A percentile compares a stretch with the other conserved stretches of the same genome.
Evolutionary conservation across 2,888 invertebrate genomes (phyloP).

Genomic region (Elegia similella): DNA sequence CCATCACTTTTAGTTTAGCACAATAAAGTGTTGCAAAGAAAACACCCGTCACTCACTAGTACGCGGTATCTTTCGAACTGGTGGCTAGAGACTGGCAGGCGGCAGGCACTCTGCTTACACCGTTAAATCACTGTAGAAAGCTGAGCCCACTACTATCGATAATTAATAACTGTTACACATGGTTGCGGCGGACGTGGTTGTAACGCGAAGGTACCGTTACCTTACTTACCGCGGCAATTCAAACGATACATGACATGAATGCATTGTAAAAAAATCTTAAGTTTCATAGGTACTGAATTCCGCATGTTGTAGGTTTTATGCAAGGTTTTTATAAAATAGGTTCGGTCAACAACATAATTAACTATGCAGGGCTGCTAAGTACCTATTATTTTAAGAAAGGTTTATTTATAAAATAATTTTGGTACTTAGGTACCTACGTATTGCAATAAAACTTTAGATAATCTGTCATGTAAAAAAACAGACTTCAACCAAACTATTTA

Average conservation of each 20-base stretch:
- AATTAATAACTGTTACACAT: slow-evolving; percentile 73
- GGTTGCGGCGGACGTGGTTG: slow-evolving; percentile 65
- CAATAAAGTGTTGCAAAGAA: slow-evolving; percentile 18
- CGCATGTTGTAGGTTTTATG: too few relatives aligned
- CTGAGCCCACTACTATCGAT: slow-evolving; percentile 60
- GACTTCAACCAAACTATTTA: too few relatives aligned
- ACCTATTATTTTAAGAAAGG: too few relatives aligned
- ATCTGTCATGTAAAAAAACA: too few relatives aligned
- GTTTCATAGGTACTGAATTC: too few relatives aligned
- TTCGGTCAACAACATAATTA: too few relatives aligned
- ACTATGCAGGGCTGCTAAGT: too few relatives aligned
- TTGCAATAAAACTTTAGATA: too few relatives aligned
- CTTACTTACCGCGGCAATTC: slow-evolving; percentile 56
- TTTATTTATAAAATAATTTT: too few relatives aligned
- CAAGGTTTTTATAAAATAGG: too few relatives aligned
- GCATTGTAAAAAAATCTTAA: too few relatives aligned
- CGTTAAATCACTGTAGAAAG: slow-evolving; percentile 78
- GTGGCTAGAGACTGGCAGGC: slow-evolving; percentile 57
- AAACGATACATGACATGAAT: slow-evolving; percentile 24
- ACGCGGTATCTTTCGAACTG: slow-evolving; percentile 40
- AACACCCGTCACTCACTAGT: slow-evolving; percentile 8
- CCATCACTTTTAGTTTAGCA: slow-evolving; percentile 50
- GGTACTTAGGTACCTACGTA: too few relatives aligned
- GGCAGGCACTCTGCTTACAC: slow-evolving; percentile 51
- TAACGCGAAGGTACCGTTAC: slow-evolving; percentile 70